Evolutionary conservation across 2,797 vertebrate genomes (phyloP).

Genomic region (Delichon dasypus): DNA sequence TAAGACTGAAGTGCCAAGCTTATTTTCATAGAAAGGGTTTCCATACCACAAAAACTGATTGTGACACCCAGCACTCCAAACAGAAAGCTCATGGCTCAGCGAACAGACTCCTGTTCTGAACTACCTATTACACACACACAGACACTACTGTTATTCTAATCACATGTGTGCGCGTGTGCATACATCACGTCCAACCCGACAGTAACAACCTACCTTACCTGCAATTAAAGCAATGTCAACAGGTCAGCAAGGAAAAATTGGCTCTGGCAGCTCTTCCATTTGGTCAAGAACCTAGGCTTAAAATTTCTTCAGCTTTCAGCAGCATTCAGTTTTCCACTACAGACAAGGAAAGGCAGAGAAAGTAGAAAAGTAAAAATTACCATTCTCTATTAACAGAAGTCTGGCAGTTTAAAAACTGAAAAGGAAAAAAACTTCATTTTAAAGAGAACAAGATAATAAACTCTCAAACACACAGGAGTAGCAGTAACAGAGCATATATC

Average conservation of each 20-base stretch:
- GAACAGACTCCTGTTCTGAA: background rate
- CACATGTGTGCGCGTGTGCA: too few species aligned
- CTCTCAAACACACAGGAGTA: background rate
- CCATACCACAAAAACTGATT: accelerated
- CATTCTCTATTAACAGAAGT: background rate
- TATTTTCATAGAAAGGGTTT: background rate
- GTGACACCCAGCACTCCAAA: background rate
- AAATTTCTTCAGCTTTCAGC: background rate
- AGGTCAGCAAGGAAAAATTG: background rate
- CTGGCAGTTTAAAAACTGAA: background rate
- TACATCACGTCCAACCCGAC: too few species aligned
- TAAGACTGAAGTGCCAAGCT: background rate
- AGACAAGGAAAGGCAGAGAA: background rate
- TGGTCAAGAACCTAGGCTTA: background rate
- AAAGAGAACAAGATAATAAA: background rate
- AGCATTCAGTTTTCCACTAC: background rate
- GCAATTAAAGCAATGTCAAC: background rate
- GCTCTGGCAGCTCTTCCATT: background rate
- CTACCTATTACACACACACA: background rate
- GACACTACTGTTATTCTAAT: background rate
- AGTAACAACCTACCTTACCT: background rate
- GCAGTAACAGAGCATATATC: background rate
- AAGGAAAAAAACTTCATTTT: background rate
- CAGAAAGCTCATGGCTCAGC: background rate
- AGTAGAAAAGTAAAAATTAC: background rate